Conservation (phyloP, 2,113 vertebrate genomes). For the Myotis davidii region DNA sequence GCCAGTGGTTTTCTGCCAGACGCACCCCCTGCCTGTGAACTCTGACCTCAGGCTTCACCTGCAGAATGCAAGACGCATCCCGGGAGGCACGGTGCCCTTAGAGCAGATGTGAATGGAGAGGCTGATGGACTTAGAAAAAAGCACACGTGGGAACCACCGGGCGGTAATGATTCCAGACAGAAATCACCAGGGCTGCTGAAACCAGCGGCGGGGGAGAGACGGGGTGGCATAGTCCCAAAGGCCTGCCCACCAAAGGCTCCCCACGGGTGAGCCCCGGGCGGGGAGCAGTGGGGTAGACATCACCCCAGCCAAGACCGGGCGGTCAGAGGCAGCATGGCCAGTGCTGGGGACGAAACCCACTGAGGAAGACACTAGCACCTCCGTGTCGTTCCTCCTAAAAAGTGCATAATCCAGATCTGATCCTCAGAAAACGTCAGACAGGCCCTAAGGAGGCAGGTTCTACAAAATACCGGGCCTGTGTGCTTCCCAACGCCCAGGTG, state of each 20-base stretch:
- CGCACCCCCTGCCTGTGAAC: background rate
- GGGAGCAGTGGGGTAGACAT: background rate
- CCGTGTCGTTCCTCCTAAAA: background rate
- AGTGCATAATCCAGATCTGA: background rate
- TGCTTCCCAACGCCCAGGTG: background rate
- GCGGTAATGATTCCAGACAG: background rate
- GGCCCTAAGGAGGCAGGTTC: background rate
- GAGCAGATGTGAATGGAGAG: background rate
- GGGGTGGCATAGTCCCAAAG: background rate
- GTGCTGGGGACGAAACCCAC: background rate
- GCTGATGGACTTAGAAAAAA: background rate
- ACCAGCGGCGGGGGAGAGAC: background rate
- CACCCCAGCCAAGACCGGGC: background rate
- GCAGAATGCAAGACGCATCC: background rate
- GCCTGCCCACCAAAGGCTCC: background rate
- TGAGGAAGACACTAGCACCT: background rate
- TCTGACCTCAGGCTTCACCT: background rate
- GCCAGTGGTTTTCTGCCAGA: background rate
- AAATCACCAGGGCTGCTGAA: background rate
- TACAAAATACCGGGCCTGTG: background rate
- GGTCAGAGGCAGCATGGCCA: background rate
- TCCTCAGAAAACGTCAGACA: background rate
- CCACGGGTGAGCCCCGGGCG: background rate
- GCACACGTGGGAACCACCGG: background rate
- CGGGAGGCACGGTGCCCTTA: background rate